phyloP scores from a whole-genome alignment of 1,140 invertebrate genomes.

The Cyclargus thomasi region DNA sequence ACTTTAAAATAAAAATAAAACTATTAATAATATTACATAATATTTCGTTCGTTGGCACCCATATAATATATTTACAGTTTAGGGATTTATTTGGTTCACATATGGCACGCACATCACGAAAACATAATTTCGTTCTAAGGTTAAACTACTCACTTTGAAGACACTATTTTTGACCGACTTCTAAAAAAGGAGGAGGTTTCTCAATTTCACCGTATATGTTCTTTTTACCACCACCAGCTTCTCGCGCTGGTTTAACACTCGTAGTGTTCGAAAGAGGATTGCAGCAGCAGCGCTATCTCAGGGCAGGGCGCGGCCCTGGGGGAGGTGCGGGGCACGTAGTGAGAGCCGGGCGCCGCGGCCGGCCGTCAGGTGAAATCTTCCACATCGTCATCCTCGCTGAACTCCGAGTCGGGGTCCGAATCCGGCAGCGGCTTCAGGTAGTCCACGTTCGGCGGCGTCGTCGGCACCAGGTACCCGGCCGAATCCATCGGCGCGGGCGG shows the following conservation, averaged over 20 bases:
- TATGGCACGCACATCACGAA: constrained; percentile 6
- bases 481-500: constrained; percentile 57
- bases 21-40: neutral
- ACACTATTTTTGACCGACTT: no score
- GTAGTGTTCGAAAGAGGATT: constrained; percentile 34
- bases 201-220: no score
- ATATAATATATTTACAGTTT: neutral
- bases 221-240: no score
- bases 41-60: neutral
- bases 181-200: no score
- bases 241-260: constrained; percentile 33
- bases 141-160: neutral
- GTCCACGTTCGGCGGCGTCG: constrained; percentile 59
- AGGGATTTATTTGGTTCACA: neutral
- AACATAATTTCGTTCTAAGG: constrained; percentile 8
- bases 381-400: constrained; percentile 60
- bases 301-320: constrained; percentile 34
- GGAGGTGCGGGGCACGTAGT: constrained; percentile 49
- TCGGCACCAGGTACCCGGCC: constrained; percentile 57
- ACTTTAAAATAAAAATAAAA: neutral
- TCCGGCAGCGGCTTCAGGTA: constrained; percentile 71
- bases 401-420: constrained; percentile 51
- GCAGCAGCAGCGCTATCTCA: constrained; percentile 44
- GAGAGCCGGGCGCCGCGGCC: constrained; percentile 34
- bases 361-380: constrained; percentile 62